A percentile compares a stretch with the other conserved stretches of the same genome.
phyloP scores from a whole-genome alignment of 1,140 invertebrate genomes.

The Hermetia illucens region DNA sequence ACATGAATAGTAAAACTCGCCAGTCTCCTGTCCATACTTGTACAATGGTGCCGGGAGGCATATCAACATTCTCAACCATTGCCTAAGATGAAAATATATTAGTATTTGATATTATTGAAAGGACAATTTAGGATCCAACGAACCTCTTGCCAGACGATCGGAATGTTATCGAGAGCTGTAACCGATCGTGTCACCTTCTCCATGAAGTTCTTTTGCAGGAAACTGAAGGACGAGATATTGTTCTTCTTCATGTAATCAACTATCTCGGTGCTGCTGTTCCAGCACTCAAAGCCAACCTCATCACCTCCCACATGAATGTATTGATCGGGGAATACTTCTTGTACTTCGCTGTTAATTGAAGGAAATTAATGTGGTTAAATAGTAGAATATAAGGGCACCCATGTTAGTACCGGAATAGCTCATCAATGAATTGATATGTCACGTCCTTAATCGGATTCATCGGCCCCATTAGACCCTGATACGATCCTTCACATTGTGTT shows the following conservation, averaged over 20 bases:
- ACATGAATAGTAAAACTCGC: constrained; percentile 3
- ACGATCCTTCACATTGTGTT: constrained; percentile 43
- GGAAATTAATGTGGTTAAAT: background rate
- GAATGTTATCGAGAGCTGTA: constrained; percentile 31
- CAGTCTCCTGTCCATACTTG: constrained; percentile 53
- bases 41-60: constrained; percentile 49
- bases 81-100: constrained; percentile 7
- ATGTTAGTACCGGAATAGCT: constrained; percentile 51
- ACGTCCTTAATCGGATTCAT: constrained; percentile 53
- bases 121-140: too few relatives aligned
- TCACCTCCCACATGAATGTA: constrained; percentile 83
- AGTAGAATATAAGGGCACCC: background rate
- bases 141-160: constrained; percentile 88
- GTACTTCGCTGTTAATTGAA: constrained; percentile 38
- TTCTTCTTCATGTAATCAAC: constrained; percentile 49
- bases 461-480: constrained; percentile 52
- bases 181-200: constrained; percentile 44
- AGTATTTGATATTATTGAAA: too few relatives aligned
- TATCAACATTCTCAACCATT: constrained; percentile 39
- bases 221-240: constrained; percentile 38
- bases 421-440: constrained; percentile 50
- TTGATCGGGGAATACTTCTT: constrained; percentile 53
- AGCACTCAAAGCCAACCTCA: constrained; percentile 77
- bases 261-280: constrained; percentile 71
- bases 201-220: constrained; percentile 56